Evolutionary conservation across 2,113 vertebrate genomes (phyloP).

Genomic region (Anarrhichthys ocellatus): DNA sequence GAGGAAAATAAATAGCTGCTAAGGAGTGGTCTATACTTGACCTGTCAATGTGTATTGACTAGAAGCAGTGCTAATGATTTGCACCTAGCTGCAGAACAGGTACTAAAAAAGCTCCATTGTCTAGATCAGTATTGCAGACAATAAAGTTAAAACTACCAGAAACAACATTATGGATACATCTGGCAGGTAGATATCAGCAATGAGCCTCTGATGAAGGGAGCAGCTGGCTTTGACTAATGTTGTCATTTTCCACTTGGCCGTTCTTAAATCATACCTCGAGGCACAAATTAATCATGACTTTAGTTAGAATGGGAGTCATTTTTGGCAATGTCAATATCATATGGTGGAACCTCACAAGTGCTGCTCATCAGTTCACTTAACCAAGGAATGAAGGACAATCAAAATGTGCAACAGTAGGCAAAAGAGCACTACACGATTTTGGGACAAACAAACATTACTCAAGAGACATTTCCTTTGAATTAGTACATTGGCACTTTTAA

Average conservation of each 20-base stretch:
- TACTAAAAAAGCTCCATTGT: slow-evolving; percentile 22
- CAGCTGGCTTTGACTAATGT: background rate
- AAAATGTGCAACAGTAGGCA: background rate
- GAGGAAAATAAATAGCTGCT: background rate
- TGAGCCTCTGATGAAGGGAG: slow-evolving; percentile 7
- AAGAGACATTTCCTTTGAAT: slow-evolving; percentile 15
- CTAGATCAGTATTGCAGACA: slow-evolving; percentile 2
- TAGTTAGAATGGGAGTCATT: slow-evolving; percentile 23
- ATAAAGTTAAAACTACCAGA: slow-evolving; percentile 18
- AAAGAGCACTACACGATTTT: background rate
- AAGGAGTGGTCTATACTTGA: slow-evolving; percentile 7
- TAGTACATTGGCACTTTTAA: background rate
- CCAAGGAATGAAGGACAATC: slow-evolving; percentile 12
- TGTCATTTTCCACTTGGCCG: slow-evolving; percentile 6
- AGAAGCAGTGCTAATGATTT: slow-evolving; percentile 29
- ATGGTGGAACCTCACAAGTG: slow-evolving; percentile 5
- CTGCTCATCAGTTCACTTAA: slow-evolving; percentile 10
- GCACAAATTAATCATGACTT: slow-evolving; percentile 10
- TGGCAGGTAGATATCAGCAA: slow-evolving; percentile 5
- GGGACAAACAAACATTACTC: slow-evolving; percentile 21
- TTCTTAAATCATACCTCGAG: slow-evolving; percentile 23
- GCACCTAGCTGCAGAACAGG: slow-evolving; percentile 9
- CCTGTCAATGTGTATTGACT: slow-evolving; percentile 22
- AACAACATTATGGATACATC: background rate
- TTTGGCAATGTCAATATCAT: slow-evolving; percentile 11